A percentile compares a stretch with the other conserved stretches of the same genome.
These are phyloP conservation scores for Coryphaenoides rupestris DNA, from an alignment of 2,113 vertebrate species.

Conservation along the genomic window DNA sequence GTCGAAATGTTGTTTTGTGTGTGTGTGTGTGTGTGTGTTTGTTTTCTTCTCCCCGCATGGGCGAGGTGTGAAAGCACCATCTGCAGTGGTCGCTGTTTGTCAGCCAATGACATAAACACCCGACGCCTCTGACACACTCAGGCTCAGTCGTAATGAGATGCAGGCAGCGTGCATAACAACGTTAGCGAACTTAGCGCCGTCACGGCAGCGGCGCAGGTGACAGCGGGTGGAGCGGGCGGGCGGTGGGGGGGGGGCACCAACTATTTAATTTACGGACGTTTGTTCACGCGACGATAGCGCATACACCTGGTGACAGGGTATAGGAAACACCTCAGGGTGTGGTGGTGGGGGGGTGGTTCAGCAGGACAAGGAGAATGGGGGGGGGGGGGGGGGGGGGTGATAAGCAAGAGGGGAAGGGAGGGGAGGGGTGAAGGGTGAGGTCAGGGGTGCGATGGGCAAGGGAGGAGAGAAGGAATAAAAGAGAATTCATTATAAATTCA, in stretches of 20 bases:
- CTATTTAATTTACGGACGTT: slow-evolving; percentile 52
- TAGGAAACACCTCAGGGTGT: slow-evolving; percentile 10
- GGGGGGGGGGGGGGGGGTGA: slow-evolving; percentile 20
- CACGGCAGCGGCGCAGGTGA: slow-evolving; percentile 57
- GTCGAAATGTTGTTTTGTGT: no score
- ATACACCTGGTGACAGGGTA: slow-evolving; percentile 19
- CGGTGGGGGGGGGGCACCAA: slow-evolving; percentile 19
- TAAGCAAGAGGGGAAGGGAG: slow-evolving; percentile 17
- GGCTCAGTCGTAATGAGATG: slow-evolving; percentile 69
- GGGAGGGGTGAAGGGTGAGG: background rate
- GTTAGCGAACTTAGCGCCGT: slow-evolving; percentile 66
- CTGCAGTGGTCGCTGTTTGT: slow-evolving; percentile 61
- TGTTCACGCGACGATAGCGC: slow-evolving; percentile 46
- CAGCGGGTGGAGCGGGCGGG: slow-evolving; percentile 55
- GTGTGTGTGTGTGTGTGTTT: no score
- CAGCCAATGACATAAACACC: slow-evolving; percentile 45
- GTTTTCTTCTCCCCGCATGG: background rate
- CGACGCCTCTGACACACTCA: slow-evolving; percentile 27
- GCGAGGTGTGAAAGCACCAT: slow-evolving; percentile 57
- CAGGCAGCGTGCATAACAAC: slow-evolving; percentile 41
- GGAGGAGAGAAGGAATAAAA: slow-evolving; percentile 58
- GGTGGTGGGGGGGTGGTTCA: background rate
- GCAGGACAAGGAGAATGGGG: slow-evolving; percentile 25
- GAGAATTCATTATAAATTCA: slow-evolving; percentile 66
- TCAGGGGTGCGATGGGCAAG: slow-evolving; percentile 15